Evolutionary conservation across 2,797 vertebrate species (phyloP), one percentile per base, ranked within the genome.

Genomic region (Pipistrellus kuhlii): DNA sequence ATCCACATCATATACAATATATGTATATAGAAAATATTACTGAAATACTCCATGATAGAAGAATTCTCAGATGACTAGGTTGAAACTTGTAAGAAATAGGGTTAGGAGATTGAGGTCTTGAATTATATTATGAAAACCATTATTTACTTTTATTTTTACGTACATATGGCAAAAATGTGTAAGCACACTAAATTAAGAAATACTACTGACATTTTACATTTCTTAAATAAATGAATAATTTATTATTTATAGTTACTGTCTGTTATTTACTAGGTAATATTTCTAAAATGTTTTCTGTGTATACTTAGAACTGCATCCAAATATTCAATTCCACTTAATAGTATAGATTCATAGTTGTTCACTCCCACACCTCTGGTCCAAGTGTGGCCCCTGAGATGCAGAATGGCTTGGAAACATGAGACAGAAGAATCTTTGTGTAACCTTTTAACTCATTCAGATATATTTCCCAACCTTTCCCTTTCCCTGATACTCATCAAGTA

Each of bases 131-230:
- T 87, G 27, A 94, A 91, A 76, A 81, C 2, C 32, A 7, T 68
- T 87, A 80, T 59, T 90, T 20, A 30, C 69, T 94, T 86, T 96
- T 78, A 81, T 68, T 92, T 91, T 83, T 59, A 84, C 14, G 81
- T n/a, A 68, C 3, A 68, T 76, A 30, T 80, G 59, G 77, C 38
- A 90, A 25, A 83, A 35, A 90, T 51, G 80, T 91, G 80, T 57
- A 89, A 53, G 62, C 27, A 82, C 25, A 92, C 8, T 87, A 41
- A 89, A 73, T 77, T 73, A 32, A 93, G 55, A 94, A 78, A 15
- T 53, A 51, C 27, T 82, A 83, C 10, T 84, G 35, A 76, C 15
- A 75, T 78, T 88, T 95, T 88, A 81, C 30, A 15, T 91, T 57
- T 85, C 66, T 90, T 94, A 72, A 88, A 48, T 93, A 91, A 68